Base-by-base conservation (phyloP, 2,113 vertebrate genomes). In the Ibidorhyncha struthersii region DNA sequence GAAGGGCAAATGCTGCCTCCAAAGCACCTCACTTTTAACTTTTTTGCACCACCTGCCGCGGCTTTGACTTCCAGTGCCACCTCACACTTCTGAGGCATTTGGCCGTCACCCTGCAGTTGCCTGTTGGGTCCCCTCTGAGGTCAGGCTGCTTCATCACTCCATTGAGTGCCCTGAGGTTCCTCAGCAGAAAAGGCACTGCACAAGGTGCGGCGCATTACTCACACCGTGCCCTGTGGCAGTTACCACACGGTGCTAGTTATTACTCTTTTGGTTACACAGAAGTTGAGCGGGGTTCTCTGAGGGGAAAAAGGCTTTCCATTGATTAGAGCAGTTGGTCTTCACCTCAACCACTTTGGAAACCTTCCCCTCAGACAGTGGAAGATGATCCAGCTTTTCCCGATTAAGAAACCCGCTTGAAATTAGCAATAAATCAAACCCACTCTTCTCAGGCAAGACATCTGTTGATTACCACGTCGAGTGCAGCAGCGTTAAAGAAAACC, bases 371-470 rank as follows among this genome's bases (percentile, higher is more conserved):
- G 45, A 88, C 32, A 70, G n/a, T 10, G 6, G 72, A 76, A 88
- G 71, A 78, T 34, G 59, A 29, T n/a, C 67, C 83, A 92, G 82
- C 94, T 96, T 96, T 59, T 69, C 80, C 76, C 47, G 14, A 84
- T 96, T 91, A 89, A 83, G 92, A 97, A 96, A 95, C 26, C n/a
- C 34, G 2, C 86, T 97, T 81, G 83, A 94, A 95, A 98, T 96
- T 70, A 88, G 18, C 79, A 63, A 74, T 53, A 94, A 85, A 97
- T 76, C 87, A 95, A 95, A 94, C 88, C 85, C 71, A 71, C 86
- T 97, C 89, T 96, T 96, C 79, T 84, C 41, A 52, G 86, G 82
- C 86, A 91, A 96, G 93, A 92, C 97, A 98, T 91, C 97, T 98
- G 96, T 98, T 97, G 97, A 92, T 89, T 82, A 84, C 82, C 90